A percentile compares a stretch with the other conserved stretches of the same genome.
Evolutionary conservation across 2,888 invertebrate species (phyloP).

Genomic region (Chloromyia formosa): DNA sequence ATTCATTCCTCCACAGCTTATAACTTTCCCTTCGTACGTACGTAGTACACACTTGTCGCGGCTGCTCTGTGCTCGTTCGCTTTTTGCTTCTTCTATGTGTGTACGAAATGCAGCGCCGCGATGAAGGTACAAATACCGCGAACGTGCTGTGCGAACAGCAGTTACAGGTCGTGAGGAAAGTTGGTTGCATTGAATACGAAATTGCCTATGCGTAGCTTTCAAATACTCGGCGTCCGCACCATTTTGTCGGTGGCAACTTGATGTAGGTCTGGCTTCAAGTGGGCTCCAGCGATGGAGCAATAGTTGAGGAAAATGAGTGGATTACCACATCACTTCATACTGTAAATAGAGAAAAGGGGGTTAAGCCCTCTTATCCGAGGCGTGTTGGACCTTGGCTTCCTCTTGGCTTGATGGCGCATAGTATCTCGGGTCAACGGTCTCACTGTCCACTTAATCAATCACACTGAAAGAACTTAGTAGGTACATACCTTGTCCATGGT

Average conservation of each 20-base stretch:
- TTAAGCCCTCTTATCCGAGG: too few relatives aligned
- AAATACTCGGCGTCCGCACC: background rate
- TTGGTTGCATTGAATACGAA: constrained; percentile 3
- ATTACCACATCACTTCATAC: too few relatives aligned
- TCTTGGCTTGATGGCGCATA: too few relatives aligned
- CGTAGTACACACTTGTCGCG: background rate
- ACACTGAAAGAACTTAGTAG: too few relatives aligned
- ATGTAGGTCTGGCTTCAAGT: background rate
- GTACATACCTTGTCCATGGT: too few relatives aligned
- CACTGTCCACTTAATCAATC: too few relatives aligned
- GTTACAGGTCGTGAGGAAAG: constrained; percentile 4
- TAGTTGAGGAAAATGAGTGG: too few relatives aligned
- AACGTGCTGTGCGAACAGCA: background rate
- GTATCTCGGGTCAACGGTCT: too few relatives aligned
- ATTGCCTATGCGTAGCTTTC: background rate
- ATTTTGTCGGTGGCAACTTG: background rate
- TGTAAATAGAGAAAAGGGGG: too few relatives aligned
- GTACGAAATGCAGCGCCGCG: background rate
- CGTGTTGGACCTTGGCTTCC: too few relatives aligned
- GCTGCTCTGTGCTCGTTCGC: background rate
- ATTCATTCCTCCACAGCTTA: constrained; percentile 40
- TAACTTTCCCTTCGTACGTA: constrained; percentile 30
- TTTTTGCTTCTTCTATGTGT: too few relatives aligned
- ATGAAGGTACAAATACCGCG: background rate
- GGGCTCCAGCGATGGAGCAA: too few relatives aligned